Percentiles rank a stretch among this genome's conserved stretches.
Conservation (phyloP, 2,113 vertebrate genomes). For the Lophius piscatorius region DNA sequence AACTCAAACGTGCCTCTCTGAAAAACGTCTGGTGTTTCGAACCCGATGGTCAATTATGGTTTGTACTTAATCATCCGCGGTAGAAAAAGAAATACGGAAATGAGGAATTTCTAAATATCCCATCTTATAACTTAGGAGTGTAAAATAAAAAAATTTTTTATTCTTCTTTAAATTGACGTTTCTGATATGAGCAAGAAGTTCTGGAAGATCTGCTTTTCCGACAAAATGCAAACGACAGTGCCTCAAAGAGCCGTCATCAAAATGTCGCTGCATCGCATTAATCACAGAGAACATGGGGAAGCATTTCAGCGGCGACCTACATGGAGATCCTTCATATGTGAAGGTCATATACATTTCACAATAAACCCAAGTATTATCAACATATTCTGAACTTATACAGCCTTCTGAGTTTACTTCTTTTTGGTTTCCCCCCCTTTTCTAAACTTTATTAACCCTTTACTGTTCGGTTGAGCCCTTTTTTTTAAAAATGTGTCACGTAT, state of each 20-base stretch:
- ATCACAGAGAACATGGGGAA: no score
- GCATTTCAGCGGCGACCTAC: neutral
- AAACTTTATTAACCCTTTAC: slow-evolving; percentile 1
- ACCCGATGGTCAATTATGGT: neutral
- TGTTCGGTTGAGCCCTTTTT: no score
- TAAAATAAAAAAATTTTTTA: neutral
- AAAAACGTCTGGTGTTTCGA: neutral
- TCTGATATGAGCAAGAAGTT: neutral
- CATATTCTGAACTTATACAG: neutral
- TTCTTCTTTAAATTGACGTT: no score
- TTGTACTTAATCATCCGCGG: neutral
- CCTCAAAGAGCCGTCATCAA: no score
- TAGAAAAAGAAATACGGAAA: slow-evolving; percentile 9
- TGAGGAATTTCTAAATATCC: neutral
- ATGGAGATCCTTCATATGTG: neutral
- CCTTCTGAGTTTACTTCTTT: neutral
- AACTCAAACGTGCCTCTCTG: neutral
- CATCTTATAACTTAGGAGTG: neutral
- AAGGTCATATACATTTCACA: neutral
- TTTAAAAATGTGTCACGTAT: no score
- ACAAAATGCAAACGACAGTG: neutral
- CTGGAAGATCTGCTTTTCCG: neutral
- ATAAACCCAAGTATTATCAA: neutral
- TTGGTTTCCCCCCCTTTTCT: neutral
- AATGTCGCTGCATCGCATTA: no score